Evolutionary conservation across 1,140 invertebrate genomes (phyloP).

Genomic region (Heliconius hermathena): DNA sequence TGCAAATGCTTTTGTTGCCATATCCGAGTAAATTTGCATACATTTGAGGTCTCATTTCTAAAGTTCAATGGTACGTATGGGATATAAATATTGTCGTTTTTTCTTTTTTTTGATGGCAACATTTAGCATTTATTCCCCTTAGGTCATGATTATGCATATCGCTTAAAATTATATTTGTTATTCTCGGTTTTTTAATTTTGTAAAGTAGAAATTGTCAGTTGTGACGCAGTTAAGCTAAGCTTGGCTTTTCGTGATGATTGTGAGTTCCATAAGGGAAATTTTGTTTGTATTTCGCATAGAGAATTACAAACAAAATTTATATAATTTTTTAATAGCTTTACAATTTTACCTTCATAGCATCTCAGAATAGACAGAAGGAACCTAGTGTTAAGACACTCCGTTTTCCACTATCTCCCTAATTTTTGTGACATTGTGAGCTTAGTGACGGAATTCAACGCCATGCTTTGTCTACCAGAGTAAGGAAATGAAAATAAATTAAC

Average conservation of each 20-base stretch:
- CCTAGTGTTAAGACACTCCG: too few relatives aligned
- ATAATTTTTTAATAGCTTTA: too few relatives aligned
- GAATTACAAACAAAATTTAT: too few relatives aligned
- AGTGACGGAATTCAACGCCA: too few relatives aligned
- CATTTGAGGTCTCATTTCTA: conserved; percentile 66
- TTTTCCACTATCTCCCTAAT: too few relatives aligned
- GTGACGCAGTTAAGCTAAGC: too few relatives aligned
- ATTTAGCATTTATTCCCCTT: conserved; percentile 52
- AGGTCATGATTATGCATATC: conserved; percentile 10
- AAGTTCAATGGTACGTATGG: conserved; percentile 70
- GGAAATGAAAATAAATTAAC: too few relatives aligned
- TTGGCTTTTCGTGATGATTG: background rate
- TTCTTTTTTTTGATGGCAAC: conserved; percentile 50
- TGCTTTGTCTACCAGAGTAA: too few relatives aligned
- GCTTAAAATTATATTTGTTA: background rate
- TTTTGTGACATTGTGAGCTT: too few relatives aligned
- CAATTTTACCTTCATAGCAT: too few relatives aligned
- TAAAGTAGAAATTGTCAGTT: background rate
- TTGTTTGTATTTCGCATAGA: too few relatives aligned
- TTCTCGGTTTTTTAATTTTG: background rate
- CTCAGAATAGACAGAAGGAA: too few relatives aligned
- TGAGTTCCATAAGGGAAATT: background rate
- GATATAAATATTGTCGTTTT: conserved; percentile 69
- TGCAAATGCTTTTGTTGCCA: conserved; percentile 67
- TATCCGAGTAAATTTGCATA: conserved; percentile 63